Base-by-base conservation (phyloP, 2,888 invertebrate species). In the Sipha maydis region DNA sequence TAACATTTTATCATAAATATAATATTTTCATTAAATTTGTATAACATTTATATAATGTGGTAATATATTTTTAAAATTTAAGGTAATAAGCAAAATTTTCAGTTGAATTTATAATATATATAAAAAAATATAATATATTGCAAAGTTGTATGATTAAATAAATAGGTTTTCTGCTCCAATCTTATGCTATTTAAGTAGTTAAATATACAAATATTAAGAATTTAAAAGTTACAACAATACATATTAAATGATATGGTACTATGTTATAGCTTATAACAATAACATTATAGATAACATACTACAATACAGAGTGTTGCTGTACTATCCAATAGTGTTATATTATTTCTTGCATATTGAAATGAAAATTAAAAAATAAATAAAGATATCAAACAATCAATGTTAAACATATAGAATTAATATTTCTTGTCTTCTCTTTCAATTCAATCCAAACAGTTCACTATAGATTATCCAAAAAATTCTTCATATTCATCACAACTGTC, bases 231-330 rank as follows among this genome's bases (percentile, higher is more conserved):
- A 71, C 31, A 71, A 71, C 48, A 69, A 67, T 31, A 77, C 41
- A 85, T 77, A 48, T 69, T 77, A 67, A 77, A 78, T 69, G 41
- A 69, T 85, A 78, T 85, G 69, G 69, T 85, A 78, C 69, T 82
- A 67, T 83, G 25, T 80, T 31, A 38, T 73, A 48, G 38, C 31
- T 31, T 77, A 48, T 78, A 69, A 67, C 31, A 78, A 31, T 48
- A 48, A 48, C 48, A 28, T 69, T 85, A 61, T 54, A 85, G 0
- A 84, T n/a, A 85, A 85, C 11, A 78, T 85, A 69, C 67, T 85
- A 69, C 67, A 48, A 85, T 85, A 85, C 85, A 85, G 85, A 85
- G 78, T 85, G 78, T 54, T 41, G 31, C 67, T 69, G 77, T 85
- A 85, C 85, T 69, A 85, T 85, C n/a, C 69, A 19, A 34, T 69